Evolutionary conservation across 2,888 invertebrate genomes (phyloP).

Genomic region (Desoria tigrina): DNA sequence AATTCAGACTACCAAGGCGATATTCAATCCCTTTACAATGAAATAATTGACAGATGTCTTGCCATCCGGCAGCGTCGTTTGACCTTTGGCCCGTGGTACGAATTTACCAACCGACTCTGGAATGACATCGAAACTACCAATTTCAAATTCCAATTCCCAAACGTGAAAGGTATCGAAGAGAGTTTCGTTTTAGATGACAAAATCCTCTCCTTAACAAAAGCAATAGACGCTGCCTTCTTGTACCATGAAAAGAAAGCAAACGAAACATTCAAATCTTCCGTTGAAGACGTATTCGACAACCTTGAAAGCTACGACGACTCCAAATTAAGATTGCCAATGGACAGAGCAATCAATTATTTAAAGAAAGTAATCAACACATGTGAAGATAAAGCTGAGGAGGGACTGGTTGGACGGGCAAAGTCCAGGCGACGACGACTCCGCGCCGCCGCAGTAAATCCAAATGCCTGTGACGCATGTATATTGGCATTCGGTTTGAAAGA

Average conservation of each 20-base stretch:
- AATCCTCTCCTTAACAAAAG: background rate
- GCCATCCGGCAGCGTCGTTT: slow-evolving; percentile 4
- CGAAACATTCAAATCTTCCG: background rate
- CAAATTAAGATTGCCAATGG: background rate
- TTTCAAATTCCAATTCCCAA: background rate
- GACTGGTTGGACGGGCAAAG: background rate
- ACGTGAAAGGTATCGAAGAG: background rate
- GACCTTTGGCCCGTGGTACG: slow-evolving; percentile 17
- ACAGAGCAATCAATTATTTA: background rate
- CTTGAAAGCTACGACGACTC: background rate
- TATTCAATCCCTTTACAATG: slow-evolving; percentile 10
- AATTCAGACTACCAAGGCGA: background rate
- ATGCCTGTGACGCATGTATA: slow-evolving; percentile 1
- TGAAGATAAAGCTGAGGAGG: background rate
- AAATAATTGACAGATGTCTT: background rate
- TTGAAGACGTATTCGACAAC: background rate
- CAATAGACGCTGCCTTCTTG: slow-evolving; percentile 18
- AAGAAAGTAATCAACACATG: slow-evolving; percentile 13
- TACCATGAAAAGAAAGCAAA: slow-evolving; percentile 9
- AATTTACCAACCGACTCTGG: background rate
- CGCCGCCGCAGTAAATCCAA: slow-evolving; percentile 1
- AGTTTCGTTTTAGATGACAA: slow-evolving; percentile 2
- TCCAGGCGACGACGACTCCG: background rate
- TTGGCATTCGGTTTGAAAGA: slow-evolving; percentile 2
- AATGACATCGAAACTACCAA: background rate